phyloP scores from a whole-genome alignment of 2,113 vertebrate species.

The Caracal caracal region DNA sequence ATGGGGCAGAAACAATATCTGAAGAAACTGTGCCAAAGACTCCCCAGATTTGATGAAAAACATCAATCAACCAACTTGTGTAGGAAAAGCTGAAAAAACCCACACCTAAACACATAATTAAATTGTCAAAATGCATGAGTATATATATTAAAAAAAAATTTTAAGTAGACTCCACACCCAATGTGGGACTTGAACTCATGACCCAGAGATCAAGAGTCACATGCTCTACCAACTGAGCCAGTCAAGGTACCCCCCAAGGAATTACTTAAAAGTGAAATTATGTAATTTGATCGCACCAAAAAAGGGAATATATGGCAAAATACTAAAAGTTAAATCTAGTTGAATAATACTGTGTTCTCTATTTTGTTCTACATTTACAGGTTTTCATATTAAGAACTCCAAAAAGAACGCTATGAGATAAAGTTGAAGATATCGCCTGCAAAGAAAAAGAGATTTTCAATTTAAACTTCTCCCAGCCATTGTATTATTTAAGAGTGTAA shows the following conservation, averaged over 20 bases:
- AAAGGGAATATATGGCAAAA: not conserved
- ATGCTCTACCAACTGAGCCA: too few species aligned
- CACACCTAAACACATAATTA: not conserved
- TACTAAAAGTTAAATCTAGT: not conserved
- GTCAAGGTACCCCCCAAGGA: too few species aligned
- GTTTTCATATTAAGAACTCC: not conserved
- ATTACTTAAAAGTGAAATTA: slow-evolving; percentile 1
- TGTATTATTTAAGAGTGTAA: not conserved
- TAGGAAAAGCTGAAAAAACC: not conserved
- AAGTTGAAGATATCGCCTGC: not conserved
- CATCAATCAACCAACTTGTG: not conserved
- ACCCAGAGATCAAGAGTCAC: too few species aligned
- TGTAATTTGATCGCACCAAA: not conserved
- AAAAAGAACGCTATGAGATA: not conserved
- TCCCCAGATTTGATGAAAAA: not conserved
- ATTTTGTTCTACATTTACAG: not conserved
- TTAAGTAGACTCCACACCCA: too few species aligned
- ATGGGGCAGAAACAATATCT: not conserved
- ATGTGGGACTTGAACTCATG: too few species aligned
- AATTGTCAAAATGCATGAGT: not conserved
- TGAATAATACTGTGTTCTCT: not conserved
- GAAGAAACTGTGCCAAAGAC: not conserved
- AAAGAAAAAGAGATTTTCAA: not conserved
- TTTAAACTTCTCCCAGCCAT: not conserved
- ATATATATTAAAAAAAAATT: too few species aligned